Base-by-base conservation (phyloP, 2,888 invertebrate genomes). In the Melinaea marsaeus region DNA sequence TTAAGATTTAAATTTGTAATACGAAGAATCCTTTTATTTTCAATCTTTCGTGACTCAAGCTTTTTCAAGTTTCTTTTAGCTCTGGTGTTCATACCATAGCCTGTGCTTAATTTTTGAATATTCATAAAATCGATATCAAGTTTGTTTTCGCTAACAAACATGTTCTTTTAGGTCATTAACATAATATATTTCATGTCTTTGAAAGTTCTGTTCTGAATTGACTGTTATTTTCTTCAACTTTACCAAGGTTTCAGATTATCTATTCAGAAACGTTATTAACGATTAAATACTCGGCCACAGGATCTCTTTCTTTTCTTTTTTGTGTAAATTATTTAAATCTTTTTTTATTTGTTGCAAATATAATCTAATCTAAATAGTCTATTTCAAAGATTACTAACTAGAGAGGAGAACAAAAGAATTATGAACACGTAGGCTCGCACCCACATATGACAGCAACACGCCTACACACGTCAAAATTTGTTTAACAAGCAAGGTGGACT, bases 361-460 rank as follows among this genome's bases (percentile, higher is more conserved):
- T 68, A 67, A 47, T 45, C 54, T 51, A 54, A 55, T 48, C 58
- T 55, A 61, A 48, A 54, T 60, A 62, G 32, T 32, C 32, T 59
- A 51, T 54, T 63, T 75, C 74, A n/a, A 57, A 79, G 72, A 76
- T 57, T 75, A 78, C 73, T 75, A 74, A 77, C 75, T 76, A 74
- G 77, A 79, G 77, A 77, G 74, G 73, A 71, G 78, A 84, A 86
- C 86, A 86, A 88, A 85, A 82, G 83, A 83, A 83, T 80, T 79
- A 77, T 75, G 60, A 72, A 74, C 79, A 81, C 74, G 82, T 81
- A 80, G 80, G 76, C 69, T 66, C 72, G 71, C 74, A 67, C 81
- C 80, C 79, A 86, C 85, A 80, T 79, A 68, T 60, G 58, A 64
- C 64, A 74, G 76, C 78, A 54, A 37, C 51, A 58, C 61, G 60